Base-by-base conservation (phyloP, 1,140 invertebrate species). In the Saxidomus purpurata region DNA sequence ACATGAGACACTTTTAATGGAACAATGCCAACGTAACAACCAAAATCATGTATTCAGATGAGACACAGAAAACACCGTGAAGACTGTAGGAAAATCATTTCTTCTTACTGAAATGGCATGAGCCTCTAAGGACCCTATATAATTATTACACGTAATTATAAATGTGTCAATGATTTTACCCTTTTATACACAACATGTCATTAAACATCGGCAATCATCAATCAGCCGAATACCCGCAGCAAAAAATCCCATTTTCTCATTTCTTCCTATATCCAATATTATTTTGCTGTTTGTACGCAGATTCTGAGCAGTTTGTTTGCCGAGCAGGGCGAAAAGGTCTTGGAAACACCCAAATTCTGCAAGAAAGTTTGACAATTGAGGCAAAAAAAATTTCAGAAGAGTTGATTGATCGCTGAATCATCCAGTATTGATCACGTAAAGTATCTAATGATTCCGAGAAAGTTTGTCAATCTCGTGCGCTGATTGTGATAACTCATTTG, bases 401-500 rank as follows among this genome's bases (percentile, higher is more conserved):
- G 15, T 13, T 67, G 61, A 67, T 67, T 31, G 61, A 67, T 67
- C n/a, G 17, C n/a, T 67, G 61, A 67, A 67, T 67, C 61, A 67
- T 13, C 4, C 61, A 11, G 61, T 67, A 67, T 67, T 67, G 61
- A 67, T 67, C 61, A 55, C 4, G 31, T 1, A 67, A 67, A 13
- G 55, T 59, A 59, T 59, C 55, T 59, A 59, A 59, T 59, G 55
- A 59, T 59, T 67, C n/a, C 8, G 28, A 2, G 61, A 67, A 67
- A 36, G 61, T 67, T 36, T 36, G 61, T 67, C 61, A 67, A 67
- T 67, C 61, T 67, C 28, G 61, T 67, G 19, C 28, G n/a, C n/a
- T 67, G 61, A 67, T 67, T 67, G 31, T 31, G 61, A 67, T 67
- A 67, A 25, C 61, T 67, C 61, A 67, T 67, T 67, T 67, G 61